Evolutionary conservation across 2,797 vertebrate species (phyloP).

Genomic region (Cuculus canorus): DNA sequence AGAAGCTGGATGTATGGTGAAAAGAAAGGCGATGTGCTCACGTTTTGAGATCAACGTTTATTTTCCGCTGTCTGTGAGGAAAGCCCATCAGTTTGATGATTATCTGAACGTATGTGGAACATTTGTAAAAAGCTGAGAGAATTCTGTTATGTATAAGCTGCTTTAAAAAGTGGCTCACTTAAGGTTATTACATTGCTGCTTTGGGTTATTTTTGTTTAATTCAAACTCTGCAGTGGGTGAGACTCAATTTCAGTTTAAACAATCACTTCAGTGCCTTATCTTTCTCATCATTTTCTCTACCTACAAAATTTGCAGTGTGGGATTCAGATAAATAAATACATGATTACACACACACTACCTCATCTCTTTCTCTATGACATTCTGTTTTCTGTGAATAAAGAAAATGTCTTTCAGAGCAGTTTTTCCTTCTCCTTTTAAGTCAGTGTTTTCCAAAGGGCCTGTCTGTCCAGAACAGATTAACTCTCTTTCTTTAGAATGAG

Average conservation of each 20-base stretch:
- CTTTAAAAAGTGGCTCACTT: constrained; percentile 68
- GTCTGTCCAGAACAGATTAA: constrained; percentile 49
- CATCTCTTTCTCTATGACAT: constrained; percentile 43
- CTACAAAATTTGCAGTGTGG: constrained; percentile 39
- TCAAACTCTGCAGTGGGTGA: constrained; percentile 58
- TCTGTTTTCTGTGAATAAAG: constrained; percentile 61
- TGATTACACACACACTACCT: constrained; percentile 52
- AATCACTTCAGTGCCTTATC: constrained; percentile 69
- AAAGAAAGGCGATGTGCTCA: constrained; percentile 17
- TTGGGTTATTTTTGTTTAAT: constrained; percentile 74
- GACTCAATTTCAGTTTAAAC: constrained; percentile 74
- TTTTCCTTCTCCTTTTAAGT: constrained; percentile 16
- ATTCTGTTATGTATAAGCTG: constrained; percentile 71
- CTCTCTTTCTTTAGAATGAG: constrained; percentile 24
- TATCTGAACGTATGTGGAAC: constrained; percentile 64
- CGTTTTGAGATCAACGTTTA: constrained; percentile 38
- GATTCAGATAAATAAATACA: constrained; percentile 65
- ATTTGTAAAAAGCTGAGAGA: constrained; percentile 57
- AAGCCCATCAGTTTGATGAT: constrained; percentile 43
- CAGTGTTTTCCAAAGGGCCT: constrained; percentile 29
- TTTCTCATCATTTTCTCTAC: constrained; percentile 63
- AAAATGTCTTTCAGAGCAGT: constrained; percentile 16
- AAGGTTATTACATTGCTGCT: constrained; percentile 68
- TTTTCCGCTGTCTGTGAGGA: constrained; percentile 44
- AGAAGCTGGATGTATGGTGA: not conserved